phyloP scores from a whole-genome alignment of 2,888 invertebrate genomes.

The Cantharis rustica region DNA sequence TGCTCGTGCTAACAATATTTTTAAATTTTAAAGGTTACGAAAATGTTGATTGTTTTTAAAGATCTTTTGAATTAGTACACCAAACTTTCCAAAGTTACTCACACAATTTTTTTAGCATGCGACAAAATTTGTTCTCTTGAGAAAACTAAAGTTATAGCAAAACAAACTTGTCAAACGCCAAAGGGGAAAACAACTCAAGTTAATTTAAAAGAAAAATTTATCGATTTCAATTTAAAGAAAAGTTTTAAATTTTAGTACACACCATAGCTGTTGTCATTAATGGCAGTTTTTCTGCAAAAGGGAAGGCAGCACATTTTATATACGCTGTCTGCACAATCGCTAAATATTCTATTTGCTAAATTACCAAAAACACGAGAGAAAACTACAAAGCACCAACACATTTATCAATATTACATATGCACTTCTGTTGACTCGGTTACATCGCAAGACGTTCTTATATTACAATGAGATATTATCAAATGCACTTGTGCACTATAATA shows the following conservation, averaged over 20 bases:
- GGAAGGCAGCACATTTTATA: slow-evolving; percentile 48
- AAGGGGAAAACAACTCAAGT: background rate
- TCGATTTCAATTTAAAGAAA: background rate
- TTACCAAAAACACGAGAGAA: slow-evolving; percentile 49
- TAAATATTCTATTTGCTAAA: slow-evolving; percentile 43
- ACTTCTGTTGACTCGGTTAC: slow-evolving; percentile 13
- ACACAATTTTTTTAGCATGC: background rate
- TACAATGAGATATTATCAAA: slow-evolving; percentile 14
- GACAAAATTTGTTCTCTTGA: background rate
- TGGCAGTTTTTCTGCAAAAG: slow-evolving; percentile 35
- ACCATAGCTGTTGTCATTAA: slow-evolving; percentile 21
- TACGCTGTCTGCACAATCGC: slow-evolving; percentile 42
- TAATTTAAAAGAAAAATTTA: background rate
- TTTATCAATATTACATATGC: slow-evolving; percentile 30
- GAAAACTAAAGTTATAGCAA: background rate
- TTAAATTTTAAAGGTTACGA: background rate
- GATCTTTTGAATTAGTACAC: background rate
- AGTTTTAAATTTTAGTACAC: background rate
- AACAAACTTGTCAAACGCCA: background rate
- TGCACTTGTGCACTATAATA: slow-evolving; percentile 14
- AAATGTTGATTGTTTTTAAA: background rate
- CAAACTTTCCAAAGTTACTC: background rate
- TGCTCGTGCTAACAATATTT: background rate
- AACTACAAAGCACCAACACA: slow-evolving; percentile 51
- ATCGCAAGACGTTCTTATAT: background rate